Base-by-base conservation (phyloP, 37 sponge, comb jelly and placozoan species). In the Spongilla lacustris region DNA sequence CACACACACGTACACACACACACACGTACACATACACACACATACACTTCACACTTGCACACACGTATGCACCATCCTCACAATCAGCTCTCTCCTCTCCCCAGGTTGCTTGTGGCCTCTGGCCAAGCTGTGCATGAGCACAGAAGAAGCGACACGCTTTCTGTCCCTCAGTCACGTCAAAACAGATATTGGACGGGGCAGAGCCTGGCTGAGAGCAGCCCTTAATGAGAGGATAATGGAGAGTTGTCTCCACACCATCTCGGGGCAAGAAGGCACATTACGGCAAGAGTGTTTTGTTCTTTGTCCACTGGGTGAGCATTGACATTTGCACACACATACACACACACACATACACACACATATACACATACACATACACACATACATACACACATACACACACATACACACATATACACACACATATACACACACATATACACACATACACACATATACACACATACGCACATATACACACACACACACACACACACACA, bases 191-290 rank as follows among this genome's bases (percentile, higher is more conserved):
- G 88, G 91, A 0, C 68, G 83, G 26, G 96, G 96, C 4, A 71
- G 97, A 36, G 98, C 94, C 13, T 97, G 98, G 98, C 88, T 97
- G 31, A 71, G 96, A 26, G 78, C 75, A 0, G 76, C 94, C 33
- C 87, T 97, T 38, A 97, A 97, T 48, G 98, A 97, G 72, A 67
- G 95, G 21, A 93, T 87, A 0, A 76, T 97, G 24, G 94, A 97
- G 82, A 86, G 72, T 24, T 83, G 71, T 25, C 69, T 96, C 29
- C 87, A 86, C n/a, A 25, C 71, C 50, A 76, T 94, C 5, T 71
- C 86, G 0, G 66, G 79, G 25, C 27, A 83, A 26, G 82, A 82
- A 0, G 67, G 67, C 5, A 33, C 74, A 23, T 67, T 91, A n/a
- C 67, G 78, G 95, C 89, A 31, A 70, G 75, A 29, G 70, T 41